Base-by-base conservation (phyloP, 2,113 vertebrate genomes). In the Indicator maculatus region DNA sequence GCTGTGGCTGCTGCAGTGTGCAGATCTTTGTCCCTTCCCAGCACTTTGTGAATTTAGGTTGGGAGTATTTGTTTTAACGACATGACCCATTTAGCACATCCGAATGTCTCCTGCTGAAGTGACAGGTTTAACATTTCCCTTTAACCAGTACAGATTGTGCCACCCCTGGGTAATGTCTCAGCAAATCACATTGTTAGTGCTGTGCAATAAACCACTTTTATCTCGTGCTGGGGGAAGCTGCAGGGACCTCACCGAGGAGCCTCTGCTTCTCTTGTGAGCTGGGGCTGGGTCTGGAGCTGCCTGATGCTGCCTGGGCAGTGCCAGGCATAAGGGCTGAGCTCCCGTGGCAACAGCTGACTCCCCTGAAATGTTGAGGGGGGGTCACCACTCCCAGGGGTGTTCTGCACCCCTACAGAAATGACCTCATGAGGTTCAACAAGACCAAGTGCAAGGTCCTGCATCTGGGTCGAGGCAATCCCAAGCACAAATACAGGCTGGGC, bases 101-200 rank as follows among this genome's bases (percentile, higher is more conserved):
- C 1, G 0, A 77, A 38, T 3, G 9, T 77, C 90, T 91, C 60
- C 90, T 56, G 79, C 92, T 14, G 41, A 90, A 91, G 92, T 83
- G 95, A 88, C 90, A 90, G 75, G 66, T 96, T 94, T 56, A 94
- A 90, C 80, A 26, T 96, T 83, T 93, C 79, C 45, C 79, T 91
- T 88, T 92, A 89, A 77, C 83, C 41, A 26, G 67, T 45, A 64
- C 45, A 94, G 92, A 74, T 74, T 77, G 85, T 86, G 79, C 86
- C 85, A 94, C 82, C 69, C 74, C 83, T 94, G 85, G 73, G 86
- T 88, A 83, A 91, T 38, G 90, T 60, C 75, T 67, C 83, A 96
- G 82, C 69, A 91, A 81, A 93, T 83, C 30, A 36, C 92, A 10
- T 19, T 71, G 90, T 63, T 83, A 77, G 83, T 0, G 0, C 72